Evolutionary conservation across 2,797 vertebrate genomes (phyloP), one percentile per base, ranked within the genome.

Genomic region (Tapera naevia): DNA sequence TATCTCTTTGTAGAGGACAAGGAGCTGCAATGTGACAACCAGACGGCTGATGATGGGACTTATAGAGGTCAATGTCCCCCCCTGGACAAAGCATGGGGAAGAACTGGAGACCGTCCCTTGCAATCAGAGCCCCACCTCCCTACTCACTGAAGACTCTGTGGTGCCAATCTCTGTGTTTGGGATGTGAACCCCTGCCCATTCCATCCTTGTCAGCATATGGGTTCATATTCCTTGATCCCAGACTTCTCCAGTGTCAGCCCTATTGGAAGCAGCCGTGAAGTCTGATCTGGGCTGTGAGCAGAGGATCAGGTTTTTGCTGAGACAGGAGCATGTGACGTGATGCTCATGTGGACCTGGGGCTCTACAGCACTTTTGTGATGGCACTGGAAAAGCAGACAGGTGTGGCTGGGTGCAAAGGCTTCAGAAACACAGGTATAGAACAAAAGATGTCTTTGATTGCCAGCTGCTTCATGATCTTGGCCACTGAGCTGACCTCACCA

Each of bases 191-290:
- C 18, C 37, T 61, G 24, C 22, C 66, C 37, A 16, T 53, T 82
- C 48, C 86, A 67, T 35, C 65, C 32, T 66, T 72, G 24, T 41
- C 15, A 23, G 24, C 6, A 0, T 23, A 10, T 7, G 28, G 35
- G 5, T 32, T 43, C 46, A 10, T 8, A 45, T 32, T 65, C 39
- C 33, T 23, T 0, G 2, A 37, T 50, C 70, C 35, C 71, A 35
- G 60, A 19, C 9, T 22, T 54, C 32, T 32, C 41, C 46, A 28
- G 28, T 17, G 69, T 12, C 75, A 48, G 27, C 22, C 33, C 0
- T 3, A 11, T 1, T 17, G 28, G 41, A 50, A 83, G 35, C n/a
- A 79, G 41, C 48, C 4, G 2, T 35, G 67, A 12, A 0, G 1
- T 6, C 48, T 22, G 28, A 11, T 5, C 35, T 4, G 45, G 64